phyloP scores from a whole-genome alignment of 1,140 invertebrate genomes.

The Platyura marginata region DNA sequence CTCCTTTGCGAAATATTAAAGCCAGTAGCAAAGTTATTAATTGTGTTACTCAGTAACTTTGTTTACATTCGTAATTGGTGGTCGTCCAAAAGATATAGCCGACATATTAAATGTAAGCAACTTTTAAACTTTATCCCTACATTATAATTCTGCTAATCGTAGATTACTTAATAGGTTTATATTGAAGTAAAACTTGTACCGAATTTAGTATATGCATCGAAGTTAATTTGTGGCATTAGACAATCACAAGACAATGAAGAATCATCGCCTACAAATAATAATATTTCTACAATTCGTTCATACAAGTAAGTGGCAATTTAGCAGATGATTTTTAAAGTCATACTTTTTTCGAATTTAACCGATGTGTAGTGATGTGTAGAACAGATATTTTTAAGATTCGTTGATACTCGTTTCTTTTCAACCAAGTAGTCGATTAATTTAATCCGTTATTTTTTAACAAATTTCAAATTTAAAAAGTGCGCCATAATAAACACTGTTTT shows the following conservation, averaged over 20 bases:
- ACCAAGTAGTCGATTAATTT: no score
- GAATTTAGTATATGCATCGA: slow-evolving; percentile 55
- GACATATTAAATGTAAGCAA: slow-evolving; percentile 11
- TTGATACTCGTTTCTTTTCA: no score
- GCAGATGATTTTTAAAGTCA: not conserved
- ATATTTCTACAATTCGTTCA: not conserved
- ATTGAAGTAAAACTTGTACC: slow-evolving; percentile 53
- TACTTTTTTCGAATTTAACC: not conserved
- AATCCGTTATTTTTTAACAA: no score
- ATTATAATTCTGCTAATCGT: no score
- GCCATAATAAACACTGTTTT: no score
- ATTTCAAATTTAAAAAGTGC: no score
- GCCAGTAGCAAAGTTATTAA: slow-evolving; percentile 41
- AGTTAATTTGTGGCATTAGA: slow-evolving; percentile 27
- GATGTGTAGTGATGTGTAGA: no score
- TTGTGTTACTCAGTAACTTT: slow-evolving; percentile 47
- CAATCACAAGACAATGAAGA: no score
- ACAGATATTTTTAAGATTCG: no score
- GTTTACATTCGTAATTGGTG: slow-evolving; percentile 45
- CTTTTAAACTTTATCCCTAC: no score
- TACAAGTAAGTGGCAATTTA: not conserved
- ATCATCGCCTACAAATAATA: not conserved
- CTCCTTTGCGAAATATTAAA: slow-evolving; percentile 43
- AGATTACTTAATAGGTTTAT: no score
- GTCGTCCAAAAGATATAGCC: slow-evolving; percentile 34